Evolutionary conservation across 2,113 vertebrate genomes (phyloP).

Genomic region (Euleptes europaea): DNA sequence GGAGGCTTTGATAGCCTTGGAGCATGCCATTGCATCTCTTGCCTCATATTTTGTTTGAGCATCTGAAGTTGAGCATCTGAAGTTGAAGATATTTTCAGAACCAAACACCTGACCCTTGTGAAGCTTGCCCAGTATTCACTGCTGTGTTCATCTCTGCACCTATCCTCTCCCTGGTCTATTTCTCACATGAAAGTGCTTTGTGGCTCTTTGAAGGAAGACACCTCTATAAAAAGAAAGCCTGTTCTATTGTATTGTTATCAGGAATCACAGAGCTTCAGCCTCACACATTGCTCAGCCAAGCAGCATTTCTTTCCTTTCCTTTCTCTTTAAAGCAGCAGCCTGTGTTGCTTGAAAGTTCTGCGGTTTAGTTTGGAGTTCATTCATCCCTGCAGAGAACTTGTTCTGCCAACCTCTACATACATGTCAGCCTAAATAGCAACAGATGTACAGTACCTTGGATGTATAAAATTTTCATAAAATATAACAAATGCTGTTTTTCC

Average conservation of each 20-base stretch:
- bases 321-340: conserved; percentile 72
- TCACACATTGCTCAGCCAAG: conserved; percentile 66
- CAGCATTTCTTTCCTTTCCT: conserved; percentile 71
- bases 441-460: conserved; percentile 80
- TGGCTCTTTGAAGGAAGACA: background rate
- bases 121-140: background rate
- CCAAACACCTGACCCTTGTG: background rate
- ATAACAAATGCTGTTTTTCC: conserved; percentile 79
- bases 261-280: conserved; percentile 55
- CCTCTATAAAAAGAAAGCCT: conserved; percentile 39
- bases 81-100: conserved; percentile 27
- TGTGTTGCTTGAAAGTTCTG: conserved; percentile 76
- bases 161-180: background rate
- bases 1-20: background rate
- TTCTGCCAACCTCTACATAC: conserved; percentile 83
- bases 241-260: conserved; percentile 27
- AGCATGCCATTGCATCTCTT: background rate
- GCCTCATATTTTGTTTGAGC: background rate
- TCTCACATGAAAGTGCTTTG: conserved; percentile 9
- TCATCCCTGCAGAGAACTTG: conserved; percentile 79
- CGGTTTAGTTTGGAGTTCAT: conserved; percentile 83
- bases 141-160: background rate
- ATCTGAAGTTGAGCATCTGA: conserved; percentile 39
- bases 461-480: conserved; percentile 80
- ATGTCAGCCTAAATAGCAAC: conserved; percentile 85